Base-by-base conservation (phyloP, 2,113 vertebrate genomes). In the Reinhardtius hippoglossoides region DNA sequence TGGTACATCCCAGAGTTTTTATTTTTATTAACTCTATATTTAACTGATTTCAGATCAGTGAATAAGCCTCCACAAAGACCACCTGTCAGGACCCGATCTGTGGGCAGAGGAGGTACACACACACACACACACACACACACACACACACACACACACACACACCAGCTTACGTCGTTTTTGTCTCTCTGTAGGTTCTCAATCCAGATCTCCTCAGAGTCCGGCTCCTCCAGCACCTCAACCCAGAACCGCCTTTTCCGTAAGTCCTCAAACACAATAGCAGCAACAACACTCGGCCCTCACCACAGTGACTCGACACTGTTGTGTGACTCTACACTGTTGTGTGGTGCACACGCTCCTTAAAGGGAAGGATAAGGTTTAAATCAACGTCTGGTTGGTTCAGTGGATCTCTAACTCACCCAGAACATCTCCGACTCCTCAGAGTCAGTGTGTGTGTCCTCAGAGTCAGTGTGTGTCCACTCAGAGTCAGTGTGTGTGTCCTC, bases 201-300 rank as follows among this genome's bases (percentile, higher is more conserved):
- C 66, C 37, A 90, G 70, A 70, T 89, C 94, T 35, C 88, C 94
- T 61, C 68, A 90, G 20, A 94, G 77, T 55, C 78, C 93, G 2
- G 64, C 14, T 67, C 96, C 96, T 31, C 97, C 97, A 5, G 94
- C 96, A 14, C 97, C 97, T 61, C 97, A 97, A 95, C 97, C 97
- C 85, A 94, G 97, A 76, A 94, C 92, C 66, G 91, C 95, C 26
- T 93, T 94, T 82, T 88, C 92, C 14, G 98, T 97, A 89, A 96
- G 96, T 94, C 63, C 40, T 40, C 6, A 8, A 27, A 4, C 31
- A 35, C 31, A 8, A 35, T 1, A 35, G 31, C 31, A 35, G 31
- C 31, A 35, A 8, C 31, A 35, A 35, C 31, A 35, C 27, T 27
- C 27, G 31, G 6, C 31, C 31, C 31, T 35, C 7, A 8, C 31